Conservation (phyloP, 2,113 vertebrate species). For the Pavo muticus region DNA sequence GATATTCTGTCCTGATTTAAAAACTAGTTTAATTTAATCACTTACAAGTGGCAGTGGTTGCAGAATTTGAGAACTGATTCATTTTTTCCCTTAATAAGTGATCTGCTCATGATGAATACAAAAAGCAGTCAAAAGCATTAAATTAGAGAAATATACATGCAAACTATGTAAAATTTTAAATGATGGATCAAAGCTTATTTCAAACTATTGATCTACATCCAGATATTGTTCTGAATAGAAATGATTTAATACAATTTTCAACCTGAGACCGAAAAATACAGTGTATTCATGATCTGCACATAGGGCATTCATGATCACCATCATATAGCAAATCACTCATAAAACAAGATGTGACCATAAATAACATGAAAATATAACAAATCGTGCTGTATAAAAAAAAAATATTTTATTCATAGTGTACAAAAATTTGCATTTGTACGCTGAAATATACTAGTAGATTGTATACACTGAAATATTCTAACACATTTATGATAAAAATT, state of each 20-base stretch:
- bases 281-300: not conserved
- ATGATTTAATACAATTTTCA: not conserved
- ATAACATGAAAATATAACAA: not conserved
- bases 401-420: not conserved
- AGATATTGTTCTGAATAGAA: constrained; percentile 3
- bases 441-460: not conserved
- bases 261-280: not conserved
- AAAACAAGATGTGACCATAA: not conserved
- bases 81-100: constrained; percentile 1
- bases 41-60: not conserved
- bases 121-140: not conserved
- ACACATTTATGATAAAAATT: constrained; percentile 6
- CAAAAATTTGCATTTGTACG: not conserved
- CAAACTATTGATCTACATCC: not conserved
- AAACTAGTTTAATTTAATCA: constrained; percentile 27
- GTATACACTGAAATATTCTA: not conserved
- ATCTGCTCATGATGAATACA: not conserved
- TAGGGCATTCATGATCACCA: not conserved
- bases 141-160: not conserved
- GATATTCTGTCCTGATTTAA: not conserved
- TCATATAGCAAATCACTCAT: not conserved
- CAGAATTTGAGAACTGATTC: constrained; percentile 6
- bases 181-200: constrained; percentile 11
- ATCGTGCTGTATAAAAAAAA: not conserved
- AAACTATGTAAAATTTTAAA: not conserved